Conservation (phyloP, 2,113 vertebrate genomes). For the Circaetus cinerascens region DNA sequence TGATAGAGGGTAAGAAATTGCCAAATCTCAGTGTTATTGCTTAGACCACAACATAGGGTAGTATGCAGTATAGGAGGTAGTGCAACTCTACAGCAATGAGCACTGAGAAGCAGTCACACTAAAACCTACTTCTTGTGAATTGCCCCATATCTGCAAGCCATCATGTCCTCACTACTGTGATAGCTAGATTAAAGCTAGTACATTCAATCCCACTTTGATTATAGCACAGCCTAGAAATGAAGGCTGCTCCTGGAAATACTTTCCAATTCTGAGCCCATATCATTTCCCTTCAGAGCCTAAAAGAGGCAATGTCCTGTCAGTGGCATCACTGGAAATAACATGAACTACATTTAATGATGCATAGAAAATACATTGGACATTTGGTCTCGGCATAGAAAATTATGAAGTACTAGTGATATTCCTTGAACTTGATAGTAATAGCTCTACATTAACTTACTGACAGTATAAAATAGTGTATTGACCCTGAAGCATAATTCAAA, state of each 20-base stretch:
- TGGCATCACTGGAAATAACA: background rate
- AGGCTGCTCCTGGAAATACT: background rate
- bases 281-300: background rate
- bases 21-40: background rate
- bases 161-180: background rate
- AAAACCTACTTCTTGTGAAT: background rate
- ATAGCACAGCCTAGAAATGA: background rate
- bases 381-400: background rate
- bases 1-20: background rate
- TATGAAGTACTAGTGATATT: background rate
- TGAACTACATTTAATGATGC: background rate
- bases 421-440: background rate
- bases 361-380: background rate
- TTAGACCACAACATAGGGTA: background rate
- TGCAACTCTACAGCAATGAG: background rate
- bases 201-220: background rate
- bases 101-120: background rate
- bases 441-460: background rate
- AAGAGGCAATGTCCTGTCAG: background rate
- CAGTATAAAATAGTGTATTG: background rate
- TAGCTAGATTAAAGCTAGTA: background rate
- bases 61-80: background rate
- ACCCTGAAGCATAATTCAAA: background rate
- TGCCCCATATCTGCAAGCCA: background rate
- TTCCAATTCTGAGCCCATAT: background rate